Evolutionary conservation across 2,797 vertebrate species (phyloP).

Genomic region (Hypotaenidia philippensis): DNA sequence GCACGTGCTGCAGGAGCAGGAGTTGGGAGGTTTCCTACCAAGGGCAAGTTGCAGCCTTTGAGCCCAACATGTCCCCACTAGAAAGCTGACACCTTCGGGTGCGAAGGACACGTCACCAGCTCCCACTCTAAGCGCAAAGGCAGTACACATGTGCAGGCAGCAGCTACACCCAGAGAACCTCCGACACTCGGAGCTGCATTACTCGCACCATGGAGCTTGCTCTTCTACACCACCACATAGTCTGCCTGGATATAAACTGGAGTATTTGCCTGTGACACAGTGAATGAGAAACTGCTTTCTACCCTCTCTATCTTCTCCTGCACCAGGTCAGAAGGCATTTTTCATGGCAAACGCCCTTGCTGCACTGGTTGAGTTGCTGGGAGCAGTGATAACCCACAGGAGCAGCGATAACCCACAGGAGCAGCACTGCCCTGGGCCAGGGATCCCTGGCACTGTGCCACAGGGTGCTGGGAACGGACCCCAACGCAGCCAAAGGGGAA

Average conservation of each 20-base stretch:
- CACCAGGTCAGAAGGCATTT: neutral
- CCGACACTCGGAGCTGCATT: neutral
- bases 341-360: neutral
- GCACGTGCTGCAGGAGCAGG: neutral
- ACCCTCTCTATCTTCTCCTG: neutral
- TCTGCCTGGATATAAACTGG: neutral
- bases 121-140: neutral
- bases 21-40: neutral
- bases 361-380: neutral
- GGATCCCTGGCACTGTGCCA: neutral
- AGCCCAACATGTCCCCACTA: rapidly evolving
- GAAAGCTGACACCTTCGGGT: rapidly evolving
- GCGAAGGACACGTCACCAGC: neutral
- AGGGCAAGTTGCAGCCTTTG: neutral
- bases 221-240: neutral
- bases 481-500: neutral
- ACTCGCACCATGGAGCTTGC: rapidly evolving
- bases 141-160: rapidly evolving
- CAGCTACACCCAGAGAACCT: neutral
- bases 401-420: rapidly evolving
- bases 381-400: neutral
- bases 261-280: neutral
- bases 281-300: too few relatives aligned
- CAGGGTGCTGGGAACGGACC: rapidly evolving
- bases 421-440: neutral